A percentile compares a stretch with the other conserved stretches of the same genome.
phyloP scores from a whole-genome alignment of 1,140 invertebrate genomes.

The Agrilus planipennis region DNA sequence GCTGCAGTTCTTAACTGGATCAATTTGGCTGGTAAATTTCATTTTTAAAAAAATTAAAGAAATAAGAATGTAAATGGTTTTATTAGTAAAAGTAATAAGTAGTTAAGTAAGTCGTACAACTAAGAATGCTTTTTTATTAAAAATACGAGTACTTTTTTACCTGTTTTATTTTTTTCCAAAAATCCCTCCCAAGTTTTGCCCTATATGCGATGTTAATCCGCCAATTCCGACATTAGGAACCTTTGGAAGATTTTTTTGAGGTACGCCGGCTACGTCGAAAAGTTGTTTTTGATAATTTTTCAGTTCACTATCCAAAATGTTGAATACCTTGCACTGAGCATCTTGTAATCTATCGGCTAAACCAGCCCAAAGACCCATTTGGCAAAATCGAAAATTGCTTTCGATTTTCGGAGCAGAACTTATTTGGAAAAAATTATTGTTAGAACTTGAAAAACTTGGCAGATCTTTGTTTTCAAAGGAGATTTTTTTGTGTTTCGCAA shows the following conservation, averaged over 20 bases:
- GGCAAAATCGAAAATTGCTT: conserved; percentile 46
- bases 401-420: conserved; percentile 33
- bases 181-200: background rate
- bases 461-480: conserved; percentile 26
- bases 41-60: conserved; percentile 25
- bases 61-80: background rate
- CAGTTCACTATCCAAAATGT: conserved; percentile 15
- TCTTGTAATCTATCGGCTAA: conserved; percentile 39
- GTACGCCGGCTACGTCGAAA: too few relatives aligned
- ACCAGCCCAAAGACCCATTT: conserved; percentile 48
- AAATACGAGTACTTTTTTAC: too few relatives aligned
- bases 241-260: too few relatives aligned
- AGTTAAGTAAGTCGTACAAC: too few relatives aligned
- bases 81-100: too few relatives aligned
- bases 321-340: conserved; percentile 33
- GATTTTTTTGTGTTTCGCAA: conserved; percentile 41
- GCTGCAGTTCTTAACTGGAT: conserved; percentile 25
- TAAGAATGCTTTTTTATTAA: too few relatives aligned
- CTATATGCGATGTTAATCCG: background rate
- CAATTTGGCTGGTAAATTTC: conserved; percentile 26
- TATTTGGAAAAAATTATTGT: conserved; percentile 44
- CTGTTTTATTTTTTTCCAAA: background rate
- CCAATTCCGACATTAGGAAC: too few relatives aligned
- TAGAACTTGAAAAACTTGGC: conserved; percentile 33
- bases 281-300: conserved; percentile 8